Base-by-base conservation (phyloP, 2,888 invertebrate species). In the Watsonalla cultraria region DNA sequence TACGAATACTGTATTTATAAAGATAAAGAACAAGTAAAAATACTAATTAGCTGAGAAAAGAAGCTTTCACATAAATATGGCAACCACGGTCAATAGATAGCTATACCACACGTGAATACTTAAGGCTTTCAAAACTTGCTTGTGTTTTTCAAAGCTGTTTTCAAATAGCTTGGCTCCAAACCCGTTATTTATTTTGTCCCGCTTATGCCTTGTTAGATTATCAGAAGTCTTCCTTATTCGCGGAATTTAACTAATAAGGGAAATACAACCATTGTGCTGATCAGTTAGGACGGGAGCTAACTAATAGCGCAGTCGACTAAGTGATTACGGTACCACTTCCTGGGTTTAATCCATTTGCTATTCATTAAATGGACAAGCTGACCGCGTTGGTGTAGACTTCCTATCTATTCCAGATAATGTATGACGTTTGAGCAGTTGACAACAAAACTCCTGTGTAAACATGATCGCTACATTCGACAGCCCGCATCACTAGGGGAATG, bases 381-480 rank as follows among this genome's bases (percentile, higher is more conserved):
- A 65, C 56, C 62, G 54, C 62, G 61, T 66, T 67, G 64, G 54
- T 64, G 56, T 47, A 61, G 57, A 59, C 66, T 70, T 63, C 63
- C 72, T 83, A 81, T 82, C 78, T 73, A 58, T 63, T 50, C 54
- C 54, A 58, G 73, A 76, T 76, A 76, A 76, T 67, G 64, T 66
- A 57, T 54, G 69, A 65, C 77, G 71, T 76, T 66, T 74, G 64
- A 70, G 66, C 72, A 70, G 68, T 68, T 68, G 64, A 73, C 70
- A 76, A 74, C 70, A 68, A 74, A 71, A 66, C 63, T 66, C 66
- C 70, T 78, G 68, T 74, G 64, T 68, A 61, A 70, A 69, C 58
- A 66, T 65, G 68, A 64, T 59, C 68, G 62, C 60, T 66, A 49
- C 49, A 62, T 61, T 58, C 54, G 58, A 62, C 57, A 62, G 52